phyloP scores from a whole-genome alignment of 2,113 vertebrate species.

The Cottus gobio region DNA sequence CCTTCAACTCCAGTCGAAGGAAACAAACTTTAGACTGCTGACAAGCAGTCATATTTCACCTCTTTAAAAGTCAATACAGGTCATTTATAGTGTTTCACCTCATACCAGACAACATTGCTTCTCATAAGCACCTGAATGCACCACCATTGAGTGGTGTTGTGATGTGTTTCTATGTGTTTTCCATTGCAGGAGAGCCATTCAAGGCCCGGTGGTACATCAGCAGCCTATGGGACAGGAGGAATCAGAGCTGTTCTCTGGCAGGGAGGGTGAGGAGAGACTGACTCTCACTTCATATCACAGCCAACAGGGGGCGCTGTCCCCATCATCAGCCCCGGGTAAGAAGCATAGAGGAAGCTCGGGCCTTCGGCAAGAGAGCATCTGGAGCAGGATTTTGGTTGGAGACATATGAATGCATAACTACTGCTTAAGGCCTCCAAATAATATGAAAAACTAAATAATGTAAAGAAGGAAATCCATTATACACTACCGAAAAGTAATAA shows the following conservation, averaged over 20 bases:
- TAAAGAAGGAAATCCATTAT: neutral
- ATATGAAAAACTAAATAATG: neutral
- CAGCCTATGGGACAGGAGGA: constrained; percentile 77
- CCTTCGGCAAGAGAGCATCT: neutral
- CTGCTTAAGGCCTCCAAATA: neutral
- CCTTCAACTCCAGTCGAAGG: constrained; percentile 8
- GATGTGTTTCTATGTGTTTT: neutral
- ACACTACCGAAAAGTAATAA: neutral
- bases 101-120: neutral
- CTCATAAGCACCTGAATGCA: neutral
- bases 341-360: neutral
- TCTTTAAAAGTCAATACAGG: constrained; percentile 1
- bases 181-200: constrained; percentile 71
- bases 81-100: neutral
- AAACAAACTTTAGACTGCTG: neutral
- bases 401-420: constrained; percentile 3
- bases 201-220: constrained; percentile 47
- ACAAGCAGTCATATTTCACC: constrained; percentile 11
- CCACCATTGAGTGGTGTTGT: neutral
- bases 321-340: constrained; percentile 46
- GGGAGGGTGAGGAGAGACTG: constrained; percentile 53
- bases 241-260: constrained; percentile 61
- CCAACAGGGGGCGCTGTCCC: constrained; percentile 46
- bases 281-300: constrained; percentile 38
- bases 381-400: neutral